A percentile compares a stretch with the other conserved stretches of the same genome.
Evolutionary conservation across 1,140 invertebrate genomes (phyloP).

Genomic region (Diprion similis): DNA sequence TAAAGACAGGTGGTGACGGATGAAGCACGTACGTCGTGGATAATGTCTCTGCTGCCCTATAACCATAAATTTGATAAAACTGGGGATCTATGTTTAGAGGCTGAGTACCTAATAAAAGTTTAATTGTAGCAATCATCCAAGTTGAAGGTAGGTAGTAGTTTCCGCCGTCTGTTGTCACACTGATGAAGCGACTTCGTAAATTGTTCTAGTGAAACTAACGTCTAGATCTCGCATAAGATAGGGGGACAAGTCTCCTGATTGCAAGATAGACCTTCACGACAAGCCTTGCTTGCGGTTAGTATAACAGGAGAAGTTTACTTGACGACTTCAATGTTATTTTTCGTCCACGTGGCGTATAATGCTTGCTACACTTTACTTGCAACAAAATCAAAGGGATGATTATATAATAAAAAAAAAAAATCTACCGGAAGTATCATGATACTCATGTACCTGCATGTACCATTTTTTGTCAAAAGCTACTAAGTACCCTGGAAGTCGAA

Average conservation of each 20-base stretch:
- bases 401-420: too few relatives aligned
- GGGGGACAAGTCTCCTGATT: background rate
- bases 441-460: too few relatives aligned
- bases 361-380: too few relatives aligned
- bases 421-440: too few relatives aligned
- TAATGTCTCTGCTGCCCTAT: conserved; percentile 5
- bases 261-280: background rate
- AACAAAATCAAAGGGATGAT: too few relatives aligned
- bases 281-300: background rate
- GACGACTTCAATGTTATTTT: too few relatives aligned
- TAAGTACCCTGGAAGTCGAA: too few relatives aligned
- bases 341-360: too few relatives aligned
- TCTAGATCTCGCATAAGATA: conserved; percentile 6
- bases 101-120: conserved; percentile 7
- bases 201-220: conserved; percentile 4
- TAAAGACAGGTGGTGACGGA: conserved; percentile 3
- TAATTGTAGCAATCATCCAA: conserved; percentile 11
- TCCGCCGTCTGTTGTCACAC: background rate
- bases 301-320: background rate
- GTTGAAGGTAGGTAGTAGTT: background rate
- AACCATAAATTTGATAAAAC: conserved; percentile 17
- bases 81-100: background rate
- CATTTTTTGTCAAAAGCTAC: too few relatives aligned
- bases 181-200: conserved; percentile 8
- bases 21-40: background rate